Evolutionary conservation across 1,140 invertebrate species (phyloP).

Genomic region (Calosoma granatense): DNA sequence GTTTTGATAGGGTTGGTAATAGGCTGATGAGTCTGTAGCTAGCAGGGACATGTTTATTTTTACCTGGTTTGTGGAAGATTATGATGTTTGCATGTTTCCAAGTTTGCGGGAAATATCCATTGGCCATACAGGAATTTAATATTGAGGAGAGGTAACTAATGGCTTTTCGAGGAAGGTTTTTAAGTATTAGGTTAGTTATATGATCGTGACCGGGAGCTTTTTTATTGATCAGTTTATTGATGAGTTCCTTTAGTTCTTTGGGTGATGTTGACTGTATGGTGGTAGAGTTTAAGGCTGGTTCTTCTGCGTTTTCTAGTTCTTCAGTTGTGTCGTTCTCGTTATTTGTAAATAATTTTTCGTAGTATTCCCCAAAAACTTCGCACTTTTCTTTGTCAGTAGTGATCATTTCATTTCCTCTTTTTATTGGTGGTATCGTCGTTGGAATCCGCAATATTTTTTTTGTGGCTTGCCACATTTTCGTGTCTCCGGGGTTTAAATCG

Average conservation of each 20-base stretch:
- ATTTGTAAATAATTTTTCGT: not conserved
- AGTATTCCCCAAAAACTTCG: not conserved
- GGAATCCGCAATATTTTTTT: not conserved
- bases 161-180: not conserved
- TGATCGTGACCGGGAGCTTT: not conserved
- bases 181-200: not conserved
- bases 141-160: too few relatives aligned
- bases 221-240: not conserved
- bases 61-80: constrained; percentile 7
- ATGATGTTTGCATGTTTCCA: constrained; percentile 9
- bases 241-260: not conserved
- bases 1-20: constrained; percentile 16
- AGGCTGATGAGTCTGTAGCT: constrained; percentile 21
- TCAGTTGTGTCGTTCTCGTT: not conserved
- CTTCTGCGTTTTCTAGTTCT: not conserved
- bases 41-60: not conserved
- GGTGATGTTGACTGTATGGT: not conserved
- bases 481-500: not conserved
- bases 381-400: not conserved
- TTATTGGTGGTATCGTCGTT: not conserved
- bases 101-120: constrained; percentile 9
- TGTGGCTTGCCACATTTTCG: not conserved
- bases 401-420: too few relatives aligned
- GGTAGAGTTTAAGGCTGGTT: not conserved
- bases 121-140: not conserved